Conservation (phyloP, 2,888 invertebrate genomes). For the Chelonus formosanus region DNA sequence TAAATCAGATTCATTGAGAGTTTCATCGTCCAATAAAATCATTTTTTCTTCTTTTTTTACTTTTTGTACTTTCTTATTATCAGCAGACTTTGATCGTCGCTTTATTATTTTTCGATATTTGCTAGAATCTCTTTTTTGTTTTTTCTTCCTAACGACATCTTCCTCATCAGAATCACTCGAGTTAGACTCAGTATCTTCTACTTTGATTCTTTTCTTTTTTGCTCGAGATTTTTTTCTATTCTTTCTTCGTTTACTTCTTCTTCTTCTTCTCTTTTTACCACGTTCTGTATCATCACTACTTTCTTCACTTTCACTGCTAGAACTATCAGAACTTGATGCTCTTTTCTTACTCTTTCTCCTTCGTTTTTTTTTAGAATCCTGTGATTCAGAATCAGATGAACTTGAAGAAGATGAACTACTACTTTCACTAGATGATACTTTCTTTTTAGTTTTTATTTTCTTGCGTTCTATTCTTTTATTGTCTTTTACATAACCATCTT, state of each 20-base stretch:
- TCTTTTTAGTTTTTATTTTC: slow-evolving; percentile 19
- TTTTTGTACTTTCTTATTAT: slow-evolving; percentile 13
- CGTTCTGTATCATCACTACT: slow-evolving; percentile 50
- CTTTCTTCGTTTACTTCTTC: slow-evolving; percentile 51
- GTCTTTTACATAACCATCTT: slow-evolving; percentile 46
- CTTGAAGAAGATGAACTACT: slow-evolving; percentile 42
- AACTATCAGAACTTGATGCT: slow-evolving; percentile 43
- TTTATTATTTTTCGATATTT: slow-evolving; percentile 30
- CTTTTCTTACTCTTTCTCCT: slow-evolving; percentile 43
- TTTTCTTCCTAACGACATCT: slow-evolving; percentile 18
- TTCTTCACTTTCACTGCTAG: slow-evolving; percentile 48
- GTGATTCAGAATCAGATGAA: slow-evolving; percentile 28
- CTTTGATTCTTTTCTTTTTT: slow-evolving; percentile 30
- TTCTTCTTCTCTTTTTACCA: slow-evolving; percentile 46
- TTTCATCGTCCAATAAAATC: neutral
- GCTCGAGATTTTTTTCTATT: slow-evolving; percentile 51
- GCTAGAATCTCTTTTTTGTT: slow-evolving; percentile 2
- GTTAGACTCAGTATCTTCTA: slow-evolving; percentile 45
- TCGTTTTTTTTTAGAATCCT: slow-evolving; percentile 36
- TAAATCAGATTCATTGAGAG: neutral
- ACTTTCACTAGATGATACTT: slow-evolving; percentile 37
- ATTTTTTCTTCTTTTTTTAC: slow-evolving; percentile 12
- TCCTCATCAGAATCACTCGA: slow-evolving; percentile 49
- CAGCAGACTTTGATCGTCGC: slow-evolving; percentile 17
- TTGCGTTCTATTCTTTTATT: slow-evolving; percentile 17